Evolutionary conservation across 1,140 invertebrate genomes (phyloP), one percentile per base, ranked within the genome.

Genomic region (Mylabris phalerata): DNA sequence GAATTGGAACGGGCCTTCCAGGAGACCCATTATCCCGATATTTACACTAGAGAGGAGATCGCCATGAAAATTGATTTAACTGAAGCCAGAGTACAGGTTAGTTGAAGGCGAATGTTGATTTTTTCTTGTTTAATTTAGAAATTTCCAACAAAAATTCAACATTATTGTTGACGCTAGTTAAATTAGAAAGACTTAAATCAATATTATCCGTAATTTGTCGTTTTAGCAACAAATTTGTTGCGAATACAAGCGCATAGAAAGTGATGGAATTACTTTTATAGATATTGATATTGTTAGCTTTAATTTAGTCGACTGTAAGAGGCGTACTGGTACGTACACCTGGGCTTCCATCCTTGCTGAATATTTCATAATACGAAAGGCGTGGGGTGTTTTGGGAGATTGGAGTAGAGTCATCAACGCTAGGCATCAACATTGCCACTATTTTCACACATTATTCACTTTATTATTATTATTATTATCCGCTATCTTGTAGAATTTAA

Each of bases 21-120:
- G 75, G 94, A 98, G 74, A 98, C 95, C 4, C 96, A 98, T 75
- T 99, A 98, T 79, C 96, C 96, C 9, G 96, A 98, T 76, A 98
- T 98, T 68, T 98, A 98, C 76, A 98, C 94, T n/a, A 80, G 96
- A 62, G 96, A 98, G 75, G 96, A 98, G 76, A 96, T 98, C 62
- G 96, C 95, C 27, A 92, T 96, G 85, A 95, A 95, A 78, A 95
- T 98, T 65, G 94, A 98, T 77, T 82, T 99, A 54, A 98, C 96
- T 4, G 96, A 99, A 78, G 96, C 96, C 13, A 82, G 96, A 76
- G 96, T 98, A 26, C 96, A 98, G 87, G 96, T 98, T 77, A 79
- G 80, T 58, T 24, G n/a, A 49, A 60, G 19, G 32, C 2, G 32
- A 32, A 32, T 32, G 32, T 32, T 32, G 32, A 7, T 32, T 32